Evolutionary conservation across 2,888 invertebrate genomes (phyloP), one percentile per base, ranked within the genome.

Genomic region (Orthonevra nobilis): DNA sequence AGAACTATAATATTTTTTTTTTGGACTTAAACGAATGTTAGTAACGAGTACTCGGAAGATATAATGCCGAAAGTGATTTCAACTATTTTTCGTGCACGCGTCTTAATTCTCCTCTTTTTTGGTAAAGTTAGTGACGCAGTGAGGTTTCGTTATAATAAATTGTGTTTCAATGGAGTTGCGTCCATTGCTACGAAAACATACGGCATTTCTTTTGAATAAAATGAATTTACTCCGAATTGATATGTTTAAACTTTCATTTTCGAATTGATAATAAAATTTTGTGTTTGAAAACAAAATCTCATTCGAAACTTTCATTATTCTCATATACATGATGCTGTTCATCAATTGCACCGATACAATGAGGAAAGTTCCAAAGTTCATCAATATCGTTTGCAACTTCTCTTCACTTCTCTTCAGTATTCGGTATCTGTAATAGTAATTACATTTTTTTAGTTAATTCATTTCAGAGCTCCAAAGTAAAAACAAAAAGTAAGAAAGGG

Each of bases 21-120:
- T 17, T 7, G 48, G 38, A 15, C 17, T 36, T 34, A 61, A 28
- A 15, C 19, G 66, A 19, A 83, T 83, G 36, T 61, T 69, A 40
- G 68, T 82, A 14, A 79, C 74, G 9, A 85, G 81, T 63, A 83
- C 64, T 61, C 83, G 36, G 75, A 85, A 84, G 82, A 70, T 52
- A 85, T 63, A 23, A 85, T 83, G 19, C 66, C 70, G 36, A 81
- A 81, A 2, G 70, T 52, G 40, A 70, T 81, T 56, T 81, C 66
- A 14, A 66, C 58, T 20, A 50, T 44, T 28, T 34, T 30, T 54
- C 81, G 10, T 23, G 68, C 58, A n/a, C 64, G 15, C 10, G 56
- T 73, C 56, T 19, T 17, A 73, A 10, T 26, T 26, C 44, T 40
- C 42, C 20, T 64, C 14, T 12, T 42, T 36, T 7, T 38, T 23